Evolutionary conservation across 2,797 vertebrate genomes (phyloP).

Genomic region (Gambelia wislizenii): DNA sequence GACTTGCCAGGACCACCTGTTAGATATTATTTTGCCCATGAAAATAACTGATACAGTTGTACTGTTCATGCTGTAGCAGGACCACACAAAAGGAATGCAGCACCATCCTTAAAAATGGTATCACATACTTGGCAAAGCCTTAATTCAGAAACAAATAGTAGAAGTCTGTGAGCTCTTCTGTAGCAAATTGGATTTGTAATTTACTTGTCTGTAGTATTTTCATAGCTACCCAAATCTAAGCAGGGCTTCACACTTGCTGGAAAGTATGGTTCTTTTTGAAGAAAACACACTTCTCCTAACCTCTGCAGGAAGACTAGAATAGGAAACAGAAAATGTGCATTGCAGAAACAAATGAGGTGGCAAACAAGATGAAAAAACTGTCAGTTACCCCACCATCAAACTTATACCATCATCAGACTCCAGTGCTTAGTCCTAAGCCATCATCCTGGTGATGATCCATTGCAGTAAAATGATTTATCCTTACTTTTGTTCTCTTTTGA

Average conservation of each 20-base stretch:
- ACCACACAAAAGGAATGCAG: slow-evolving; percentile 66
- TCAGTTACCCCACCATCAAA: slow-evolving; percentile 20
- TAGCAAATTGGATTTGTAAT: slow-evolving; percentile 69
- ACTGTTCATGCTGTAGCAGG: slow-evolving; percentile 62
- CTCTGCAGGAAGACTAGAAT: slow-evolving; percentile 56
- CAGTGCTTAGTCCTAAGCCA: neutral
- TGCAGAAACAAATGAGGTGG: slow-evolving; percentile 41
- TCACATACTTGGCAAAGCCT: slow-evolving; percentile 78
- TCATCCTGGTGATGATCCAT: slow-evolving; percentile 20
- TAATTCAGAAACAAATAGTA: slow-evolving; percentile 75
- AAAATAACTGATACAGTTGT: slow-evolving; percentile 76
- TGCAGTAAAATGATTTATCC: slow-evolving; percentile 19
- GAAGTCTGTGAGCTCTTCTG: slow-evolving; percentile 68
- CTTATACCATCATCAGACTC: slow-evolving; percentile 22
- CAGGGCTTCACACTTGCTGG: slow-evolving; percentile 54
- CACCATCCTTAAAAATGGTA: slow-evolving; percentile 66
- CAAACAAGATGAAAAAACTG: slow-evolving; percentile 38
- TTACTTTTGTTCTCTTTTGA: neutral
- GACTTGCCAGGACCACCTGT: slow-evolving; percentile 96
- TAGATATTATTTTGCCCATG: slow-evolving; percentile 92
- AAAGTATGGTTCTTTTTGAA: slow-evolving; percentile 61
- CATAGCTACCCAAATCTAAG: slow-evolving; percentile 52
- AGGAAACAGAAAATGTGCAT: neutral
- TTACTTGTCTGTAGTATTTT: slow-evolving; percentile 59
- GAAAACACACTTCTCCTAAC: slow-evolving; percentile 54